Percentiles rank a stretch among this genome's conserved stretches.
Evolutionary conservation across 2,797 vertebrate species (phyloP).

Genomic region (Melanogrammus aeglefinus): DNA sequence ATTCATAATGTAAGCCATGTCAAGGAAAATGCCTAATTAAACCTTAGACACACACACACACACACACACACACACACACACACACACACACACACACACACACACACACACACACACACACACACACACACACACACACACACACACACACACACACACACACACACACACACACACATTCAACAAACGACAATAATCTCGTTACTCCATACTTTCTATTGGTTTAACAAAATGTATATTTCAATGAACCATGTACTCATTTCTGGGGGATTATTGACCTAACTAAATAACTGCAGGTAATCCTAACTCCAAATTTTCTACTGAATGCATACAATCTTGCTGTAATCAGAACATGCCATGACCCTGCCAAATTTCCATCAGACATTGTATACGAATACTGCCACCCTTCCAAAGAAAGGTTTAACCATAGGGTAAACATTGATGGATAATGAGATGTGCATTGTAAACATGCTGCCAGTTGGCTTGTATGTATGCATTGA

Average conservation of each 20-base stretch:
- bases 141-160: constrained; percentile 11
- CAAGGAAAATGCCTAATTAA: constrained; percentile 38
- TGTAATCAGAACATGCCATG: neutral
- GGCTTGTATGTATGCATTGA: neutral
- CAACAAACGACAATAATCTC: too few relatives aligned
- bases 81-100: constrained; percentile 15
- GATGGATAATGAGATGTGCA: neutral
- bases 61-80: constrained; percentile 15
- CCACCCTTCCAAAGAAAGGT: neutral
- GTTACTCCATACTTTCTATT: neutral
- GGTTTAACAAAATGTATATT: neutral
- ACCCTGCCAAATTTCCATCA: neutral
- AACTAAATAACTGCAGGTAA: neutral
- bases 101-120: constrained; percentile 16
- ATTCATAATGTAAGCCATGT: constrained; percentile 50
- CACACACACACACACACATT: neutral
- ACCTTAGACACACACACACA: constrained; percentile 51
- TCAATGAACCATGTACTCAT: neutral
- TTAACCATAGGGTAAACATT: neutral
- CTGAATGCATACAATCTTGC: neutral
- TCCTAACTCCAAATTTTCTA: neutral
- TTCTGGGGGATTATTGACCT: neutral
- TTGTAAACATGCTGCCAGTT: neutral
- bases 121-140: neutral
- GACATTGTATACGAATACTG: neutral